phyloP scores from a whole-genome alignment of 2,113 vertebrate species.

The Gymnogyps californianus region DNA sequence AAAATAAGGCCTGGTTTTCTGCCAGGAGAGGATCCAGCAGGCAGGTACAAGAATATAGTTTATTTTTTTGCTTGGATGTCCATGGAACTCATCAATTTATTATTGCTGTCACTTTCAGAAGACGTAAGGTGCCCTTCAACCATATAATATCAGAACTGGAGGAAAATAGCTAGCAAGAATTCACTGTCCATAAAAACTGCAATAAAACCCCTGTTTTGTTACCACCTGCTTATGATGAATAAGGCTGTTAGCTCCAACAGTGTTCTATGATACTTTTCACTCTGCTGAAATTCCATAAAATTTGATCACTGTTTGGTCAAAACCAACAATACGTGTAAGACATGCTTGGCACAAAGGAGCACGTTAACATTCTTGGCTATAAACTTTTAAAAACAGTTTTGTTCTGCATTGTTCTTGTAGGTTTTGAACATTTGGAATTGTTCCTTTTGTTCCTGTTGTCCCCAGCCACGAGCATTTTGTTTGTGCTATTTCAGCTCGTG shows the following conservation, averaged over 20 bases:
- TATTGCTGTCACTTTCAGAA: neutral
- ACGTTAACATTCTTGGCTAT: neutral
- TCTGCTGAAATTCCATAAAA: neutral
- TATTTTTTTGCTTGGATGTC: neutral
- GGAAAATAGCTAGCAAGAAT: neutral
- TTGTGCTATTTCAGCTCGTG: neutral
- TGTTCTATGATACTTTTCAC: neutral
- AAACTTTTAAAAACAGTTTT: neutral
- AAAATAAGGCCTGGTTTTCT: neutral
- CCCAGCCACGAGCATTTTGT: neutral
- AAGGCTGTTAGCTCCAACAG: neutral
- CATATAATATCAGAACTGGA: neutral
- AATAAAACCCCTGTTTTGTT: neutral
- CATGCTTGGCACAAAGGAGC: neutral
- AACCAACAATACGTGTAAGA: neutral
- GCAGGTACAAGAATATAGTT: neutral
- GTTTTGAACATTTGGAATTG: neutral
- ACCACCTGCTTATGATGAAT: neutral
- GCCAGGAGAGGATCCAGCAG: neutral
- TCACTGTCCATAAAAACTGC: neutral
- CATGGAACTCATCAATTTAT: neutral
- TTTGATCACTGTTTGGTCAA: neutral
- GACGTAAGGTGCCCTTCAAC: neutral
- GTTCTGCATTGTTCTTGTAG: neutral
- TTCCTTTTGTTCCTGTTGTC: neutral